A percentile compares a stretch with the other conserved stretches of the same genome.
These are phyloP conservation scores for Frankliniella fusca DNA, from an alignment of 2,888 invertebrate genomes.

Conservation along the genomic window DNA sequence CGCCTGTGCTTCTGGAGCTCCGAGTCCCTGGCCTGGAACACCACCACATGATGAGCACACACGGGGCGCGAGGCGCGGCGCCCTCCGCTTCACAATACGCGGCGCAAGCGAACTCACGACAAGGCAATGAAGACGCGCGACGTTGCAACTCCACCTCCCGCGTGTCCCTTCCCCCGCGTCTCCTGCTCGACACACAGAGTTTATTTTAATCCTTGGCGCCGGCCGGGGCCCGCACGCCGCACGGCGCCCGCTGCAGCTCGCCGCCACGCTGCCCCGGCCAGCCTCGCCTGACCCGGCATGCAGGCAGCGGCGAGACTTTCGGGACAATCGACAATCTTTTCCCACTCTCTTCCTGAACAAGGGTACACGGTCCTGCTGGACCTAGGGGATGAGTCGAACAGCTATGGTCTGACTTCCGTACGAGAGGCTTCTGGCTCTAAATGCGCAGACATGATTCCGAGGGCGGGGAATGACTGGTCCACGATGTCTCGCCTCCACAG, in stretches of 20 bases:
- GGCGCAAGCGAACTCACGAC: neutral
- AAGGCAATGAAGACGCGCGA: neutral
- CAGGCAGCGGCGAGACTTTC: neutral
- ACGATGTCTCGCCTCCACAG: too few relatives aligned
- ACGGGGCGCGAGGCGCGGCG: neutral
- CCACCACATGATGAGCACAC: neutral
- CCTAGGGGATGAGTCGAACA: too few relatives aligned
- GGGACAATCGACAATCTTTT: neutral
- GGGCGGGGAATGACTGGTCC: too few relatives aligned
- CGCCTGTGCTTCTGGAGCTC: conserved; percentile 9
- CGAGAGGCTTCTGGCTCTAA: too few relatives aligned
- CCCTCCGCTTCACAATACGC: neutral
- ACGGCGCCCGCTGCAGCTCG: too few relatives aligned
- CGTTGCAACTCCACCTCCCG: neutral
- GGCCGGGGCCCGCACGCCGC: neutral
- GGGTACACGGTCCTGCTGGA: too few relatives aligned
- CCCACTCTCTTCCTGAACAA: too few relatives aligned
- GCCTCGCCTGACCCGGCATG: too few relatives aligned
- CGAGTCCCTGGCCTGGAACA: conserved; percentile 14
- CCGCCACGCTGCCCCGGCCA: too few relatives aligned
- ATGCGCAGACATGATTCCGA: too few relatives aligned
- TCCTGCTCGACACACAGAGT: neutral
- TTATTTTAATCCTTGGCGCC: conserved; percentile 23
- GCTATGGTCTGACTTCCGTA: too few relatives aligned
- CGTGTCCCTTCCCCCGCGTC: neutral